A percentile compares a stretch with the other conserved stretches of the same genome.
phyloP scores from a whole-genome alignment of 2,888 invertebrate genomes.

The Tillus elongatus region DNA sequence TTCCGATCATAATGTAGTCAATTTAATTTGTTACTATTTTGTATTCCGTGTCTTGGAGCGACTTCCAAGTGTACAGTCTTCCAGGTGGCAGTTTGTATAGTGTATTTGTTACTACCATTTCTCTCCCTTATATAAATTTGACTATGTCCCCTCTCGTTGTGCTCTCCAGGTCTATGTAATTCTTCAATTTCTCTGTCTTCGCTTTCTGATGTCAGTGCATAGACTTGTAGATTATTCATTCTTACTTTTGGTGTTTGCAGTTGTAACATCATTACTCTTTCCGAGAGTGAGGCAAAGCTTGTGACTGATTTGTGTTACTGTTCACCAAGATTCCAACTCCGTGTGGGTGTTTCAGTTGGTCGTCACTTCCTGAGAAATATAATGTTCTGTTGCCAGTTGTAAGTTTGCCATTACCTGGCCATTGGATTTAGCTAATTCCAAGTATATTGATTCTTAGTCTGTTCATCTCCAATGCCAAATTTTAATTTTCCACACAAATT shows the following conservation, averaged over 20 bases:
- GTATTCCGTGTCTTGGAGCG: neutral
- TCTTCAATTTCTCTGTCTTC: conserved; percentile 3
- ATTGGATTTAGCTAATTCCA: conserved; percentile 5
- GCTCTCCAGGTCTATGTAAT: conserved; percentile 4
- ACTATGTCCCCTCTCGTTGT: neutral
- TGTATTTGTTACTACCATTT: conserved; percentile 2
- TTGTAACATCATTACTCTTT: conserved; percentile 7
- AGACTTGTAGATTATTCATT: conserved; percentile 1
- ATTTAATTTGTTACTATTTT: conserved; percentile 1
- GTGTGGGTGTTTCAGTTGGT: conserved; percentile 2
- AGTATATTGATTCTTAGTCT: conserved; percentile 7
- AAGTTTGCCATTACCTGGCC: conserved; percentile 6
- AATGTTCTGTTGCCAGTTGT: conserved; percentile 6
- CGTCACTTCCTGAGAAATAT: conserved; percentile 9
- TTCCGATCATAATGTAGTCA: conserved; percentile 3
- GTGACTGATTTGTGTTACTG: neutral
- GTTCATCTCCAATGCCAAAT: conserved; percentile 2
- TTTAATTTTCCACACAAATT: no score
- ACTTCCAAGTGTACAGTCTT: conserved; percentile 2
- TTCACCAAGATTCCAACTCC: conserved; percentile 5
- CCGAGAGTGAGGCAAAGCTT: conserved; percentile 3
- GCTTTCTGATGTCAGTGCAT: conserved; percentile 9
- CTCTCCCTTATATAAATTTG: conserved; percentile 2
- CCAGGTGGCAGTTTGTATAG: neutral
- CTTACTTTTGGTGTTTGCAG: conserved; percentile 3